Evolutionary conservation across 1,140 invertebrate genomes (phyloP), one percentile per base, ranked within the genome.

Genomic region (Polypedilum pembai): DNA sequence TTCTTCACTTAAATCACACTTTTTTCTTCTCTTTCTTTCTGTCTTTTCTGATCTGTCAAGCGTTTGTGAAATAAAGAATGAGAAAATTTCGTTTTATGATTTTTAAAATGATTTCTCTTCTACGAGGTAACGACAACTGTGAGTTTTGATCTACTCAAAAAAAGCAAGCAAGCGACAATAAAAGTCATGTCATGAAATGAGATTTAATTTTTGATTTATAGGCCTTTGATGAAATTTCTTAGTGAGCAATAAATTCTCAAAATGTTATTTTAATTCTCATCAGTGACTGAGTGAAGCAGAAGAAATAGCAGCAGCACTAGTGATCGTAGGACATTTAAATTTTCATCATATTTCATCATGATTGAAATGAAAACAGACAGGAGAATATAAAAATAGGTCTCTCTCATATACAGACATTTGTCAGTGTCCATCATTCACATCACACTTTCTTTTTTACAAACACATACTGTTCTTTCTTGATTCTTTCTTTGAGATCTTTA

Each of bases 311-410:
- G 41, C 8, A 45, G 41, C 8, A 10, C 8, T 15, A 56, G 12
- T 15, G 45, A n/a, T 56, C 45, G 45, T 56, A 56, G 45, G 45
- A 56, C 45, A 56, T 69, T 21, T 69, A 20, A 69, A 69, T 69
- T 69, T 69, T 69, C 65, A 69, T 69, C 65, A 69, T 69, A 69
- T 69, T 69, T 69, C 65, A 69, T 69, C 65, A 69, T 69, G 65
- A 69, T 18, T 20, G 20, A 69, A 69, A 69, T 20, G 65, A 69
- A 69, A 69, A 20, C 65, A 69, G 17, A 69, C 20, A 69, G 5
- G 17, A 20, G 18, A 69, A 20, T 21, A 20, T 20, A 69, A 69
- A 56, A 56, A 56, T 56, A 56, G 45, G 45, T 56, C 12, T 56
- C 65, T 2, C 20, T 69, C 65, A 8, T 7, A 69, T 69, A 20